Evolutionary conservation across 2,888 invertebrate genomes (phyloP).

Genomic region (Drosophila borealis): DNA sequence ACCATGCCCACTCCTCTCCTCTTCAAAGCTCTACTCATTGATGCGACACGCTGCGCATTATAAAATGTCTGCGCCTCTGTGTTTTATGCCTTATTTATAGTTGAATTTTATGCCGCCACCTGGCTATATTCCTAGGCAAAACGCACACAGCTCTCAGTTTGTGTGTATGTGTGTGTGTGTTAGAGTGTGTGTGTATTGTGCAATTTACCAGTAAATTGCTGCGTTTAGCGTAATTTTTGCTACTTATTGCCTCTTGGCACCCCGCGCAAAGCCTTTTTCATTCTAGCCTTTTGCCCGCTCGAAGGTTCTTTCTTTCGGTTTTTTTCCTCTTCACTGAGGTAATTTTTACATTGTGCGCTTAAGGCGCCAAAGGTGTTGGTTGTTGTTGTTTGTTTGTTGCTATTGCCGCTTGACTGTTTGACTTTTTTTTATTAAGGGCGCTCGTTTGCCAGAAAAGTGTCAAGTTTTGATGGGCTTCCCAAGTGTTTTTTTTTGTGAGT

Average conservation of each 20-base stretch:
- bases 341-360: constrained; percentile 67
- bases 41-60: constrained; percentile 57
- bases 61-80: constrained; percentile 51
- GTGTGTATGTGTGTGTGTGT: constrained; percentile 15
- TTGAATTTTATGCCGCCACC: constrained; percentile 56
- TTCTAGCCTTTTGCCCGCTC: constrained; percentile 49
- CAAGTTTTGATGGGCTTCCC: constrained; percentile 57
- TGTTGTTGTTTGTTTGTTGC: constrained; percentile 29
- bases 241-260: constrained; percentile 76
- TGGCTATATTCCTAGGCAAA: constrained; percentile 26
- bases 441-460: constrained; percentile 54
- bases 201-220: constrained; percentile 76
- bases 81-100: constrained; percentile 65
- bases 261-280: constrained; percentile 43
- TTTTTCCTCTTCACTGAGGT: constrained; percentile 22
- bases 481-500: constrained; percentile 46
- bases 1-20: not conserved
- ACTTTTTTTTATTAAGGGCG: constrained; percentile 54
- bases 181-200: constrained; percentile 38
- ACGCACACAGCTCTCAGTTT: constrained; percentile 2
- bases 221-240: constrained; percentile 78
- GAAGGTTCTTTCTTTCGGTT: constrained; percentile 33
- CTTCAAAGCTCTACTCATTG: constrained; percentile 17
- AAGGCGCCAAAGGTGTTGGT: constrained; percentile 53
- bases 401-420: constrained; percentile 34